Percentiles rank a stretch among this genome's conserved stretches.
phyloP scores from a whole-genome alignment of 2,797 vertebrate species.

The Tiaroga cobitis region DNA sequence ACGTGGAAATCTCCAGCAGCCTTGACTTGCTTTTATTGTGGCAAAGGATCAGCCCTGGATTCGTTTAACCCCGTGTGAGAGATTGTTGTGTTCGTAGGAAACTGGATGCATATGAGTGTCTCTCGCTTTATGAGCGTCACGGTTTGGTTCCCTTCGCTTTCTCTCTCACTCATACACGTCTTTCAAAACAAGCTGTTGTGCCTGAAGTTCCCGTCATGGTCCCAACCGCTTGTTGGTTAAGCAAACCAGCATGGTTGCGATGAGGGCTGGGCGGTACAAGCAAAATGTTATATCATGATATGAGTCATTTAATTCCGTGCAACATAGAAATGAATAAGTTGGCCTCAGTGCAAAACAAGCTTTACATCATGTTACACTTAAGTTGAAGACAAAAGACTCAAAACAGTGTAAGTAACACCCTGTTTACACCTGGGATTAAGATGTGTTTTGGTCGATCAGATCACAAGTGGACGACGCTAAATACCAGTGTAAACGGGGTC shows the following conservation, averaged over 20 bases:
- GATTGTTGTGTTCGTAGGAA: conserved; percentile 53
- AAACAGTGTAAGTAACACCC: background rate
- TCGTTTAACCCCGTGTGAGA: conserved; percentile 33
- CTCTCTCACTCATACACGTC: conserved; percentile 4
- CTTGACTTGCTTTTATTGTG: conserved; percentile 48
- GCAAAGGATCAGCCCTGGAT: conserved; percentile 42
- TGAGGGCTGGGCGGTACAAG: background rate
- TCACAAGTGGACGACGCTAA: too few relatives aligned
- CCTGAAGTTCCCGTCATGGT: conserved; percentile 10
- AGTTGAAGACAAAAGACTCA: background rate
- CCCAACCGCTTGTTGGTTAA: conserved; percentile 22
- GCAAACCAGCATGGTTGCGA: background rate
- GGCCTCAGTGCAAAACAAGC: background rate
- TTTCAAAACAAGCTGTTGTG: conserved; percentile 38
- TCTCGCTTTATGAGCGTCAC: conserved; percentile 12
- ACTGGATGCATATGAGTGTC: conserved; percentile 53
- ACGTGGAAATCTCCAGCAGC: conserved; percentile 47
- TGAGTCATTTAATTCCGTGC: background rate
- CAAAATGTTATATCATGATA: background rate
- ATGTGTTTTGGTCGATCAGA: too few relatives aligned
- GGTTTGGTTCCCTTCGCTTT: conserved; percentile 24
- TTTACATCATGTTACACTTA: background rate
- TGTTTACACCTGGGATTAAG: too few relatives aligned
- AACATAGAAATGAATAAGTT: background rate
- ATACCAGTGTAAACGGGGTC: too few relatives aligned